Percentiles rank a stretch among this genome's conserved stretches.
Conservation (phyloP, 35 echinoderm and acorn worm species). For the Ptychodera flava region DNA sequence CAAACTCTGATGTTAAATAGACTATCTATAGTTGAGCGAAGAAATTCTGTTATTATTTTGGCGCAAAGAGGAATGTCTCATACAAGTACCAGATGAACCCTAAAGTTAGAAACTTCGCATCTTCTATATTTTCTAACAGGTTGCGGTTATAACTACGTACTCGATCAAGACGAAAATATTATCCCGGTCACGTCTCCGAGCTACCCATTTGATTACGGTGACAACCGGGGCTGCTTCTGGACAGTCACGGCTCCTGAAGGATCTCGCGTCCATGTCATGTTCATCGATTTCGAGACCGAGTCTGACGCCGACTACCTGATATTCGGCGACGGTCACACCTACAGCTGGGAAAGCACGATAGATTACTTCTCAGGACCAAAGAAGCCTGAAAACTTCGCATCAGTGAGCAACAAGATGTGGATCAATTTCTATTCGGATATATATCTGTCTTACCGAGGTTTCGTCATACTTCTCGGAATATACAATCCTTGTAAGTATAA, state of each 20-base stretch:
- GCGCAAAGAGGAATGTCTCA: no score
- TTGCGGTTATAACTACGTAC: no score
- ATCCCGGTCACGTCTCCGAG: constrained; percentile 59
- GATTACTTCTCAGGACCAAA: neutral
- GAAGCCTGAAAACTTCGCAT: neutral
- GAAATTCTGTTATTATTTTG: no score
- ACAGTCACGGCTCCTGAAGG: constrained; percentile 51
- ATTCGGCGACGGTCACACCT: constrained; percentile 41
- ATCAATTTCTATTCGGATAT: neutral
- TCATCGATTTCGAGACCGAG: constrained; percentile 75
- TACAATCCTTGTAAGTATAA: no score
- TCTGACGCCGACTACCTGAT: constrained; percentile 70
- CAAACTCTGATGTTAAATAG: no score
- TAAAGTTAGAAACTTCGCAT: no score
- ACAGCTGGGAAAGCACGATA: neutral
- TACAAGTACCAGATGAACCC: no score
- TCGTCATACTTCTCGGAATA: no score
- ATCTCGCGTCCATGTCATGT: constrained; percentile 43
- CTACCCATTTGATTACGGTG: constrained; percentile 51
- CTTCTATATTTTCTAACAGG: no score
- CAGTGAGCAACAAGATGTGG: neutral
- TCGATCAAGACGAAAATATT: no score
- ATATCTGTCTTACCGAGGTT: no score
- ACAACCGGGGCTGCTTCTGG: constrained; percentile 87
- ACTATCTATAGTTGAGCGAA: no score